Evolutionary conservation across 2,113 vertebrate species (phyloP).

Genomic region (Anoplopoma fimbria): DNA sequence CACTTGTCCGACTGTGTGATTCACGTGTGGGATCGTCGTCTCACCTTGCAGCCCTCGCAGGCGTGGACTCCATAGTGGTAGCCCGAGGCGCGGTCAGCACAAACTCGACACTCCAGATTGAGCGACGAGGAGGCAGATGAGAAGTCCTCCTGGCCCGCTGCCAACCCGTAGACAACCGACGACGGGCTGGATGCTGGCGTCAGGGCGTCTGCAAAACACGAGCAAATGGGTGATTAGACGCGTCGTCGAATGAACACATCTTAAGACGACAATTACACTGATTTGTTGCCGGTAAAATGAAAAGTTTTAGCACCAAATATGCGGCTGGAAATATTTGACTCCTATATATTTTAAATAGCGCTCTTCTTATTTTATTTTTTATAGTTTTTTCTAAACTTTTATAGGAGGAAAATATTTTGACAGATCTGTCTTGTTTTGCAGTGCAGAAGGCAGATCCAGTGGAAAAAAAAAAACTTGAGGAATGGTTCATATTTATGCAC

Average conservation of each 20-base stretch:
- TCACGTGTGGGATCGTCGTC: not conserved
- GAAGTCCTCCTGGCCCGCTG: conserved; percentile 82
- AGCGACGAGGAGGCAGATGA: conserved; percentile 81
- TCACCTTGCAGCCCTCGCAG: conserved; percentile 99
- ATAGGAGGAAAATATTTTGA: no score
- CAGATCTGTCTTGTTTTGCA: no score
- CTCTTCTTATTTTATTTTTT: not conserved
- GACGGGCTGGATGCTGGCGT: conserved; percentile 96
- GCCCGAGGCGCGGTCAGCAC: conserved; percentile 95
- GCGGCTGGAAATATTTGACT: not conserved
- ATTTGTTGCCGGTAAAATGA: no score
- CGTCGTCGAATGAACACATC: not conserved
- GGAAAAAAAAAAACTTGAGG: not conserved
- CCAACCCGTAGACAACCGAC: conserved; percentile 83
- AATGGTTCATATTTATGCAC: not conserved
- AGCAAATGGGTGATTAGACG: not conserved
- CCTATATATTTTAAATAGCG: not conserved
- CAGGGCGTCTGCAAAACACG: conserved; percentile 86
- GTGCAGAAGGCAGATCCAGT: not conserved
- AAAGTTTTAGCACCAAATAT: not conserved
- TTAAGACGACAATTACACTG: not conserved
- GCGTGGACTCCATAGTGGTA: conserved; percentile 99
- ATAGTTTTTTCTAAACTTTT: not conserved
- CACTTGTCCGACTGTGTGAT: not conserved
- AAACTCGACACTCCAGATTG: conserved; percentile 95